Evolutionary conservation across 2,797 vertebrate species (phyloP), one percentile per base, ranked within the genome.

Genomic region (Acanthis flammea): DNA sequence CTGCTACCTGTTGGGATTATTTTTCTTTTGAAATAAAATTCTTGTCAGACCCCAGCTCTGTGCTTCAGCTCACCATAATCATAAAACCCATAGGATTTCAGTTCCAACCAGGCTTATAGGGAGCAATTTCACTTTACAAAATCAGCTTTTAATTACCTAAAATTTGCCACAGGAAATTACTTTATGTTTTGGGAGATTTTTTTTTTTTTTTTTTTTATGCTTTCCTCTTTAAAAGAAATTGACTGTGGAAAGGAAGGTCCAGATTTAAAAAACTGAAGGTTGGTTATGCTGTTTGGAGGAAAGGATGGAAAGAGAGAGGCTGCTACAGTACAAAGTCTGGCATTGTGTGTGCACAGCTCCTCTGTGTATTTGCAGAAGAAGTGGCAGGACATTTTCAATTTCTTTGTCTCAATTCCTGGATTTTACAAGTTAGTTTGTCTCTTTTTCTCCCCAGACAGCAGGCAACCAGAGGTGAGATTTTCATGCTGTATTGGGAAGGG

Each of bases 161-260:
- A 96, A 92, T 84, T 90, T 90, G 41, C 47, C 33, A 65, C 53
- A 77, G 88, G 63, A 95, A 88, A 89, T 94, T 66, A 67, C 74
- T 88, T 79, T 73, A 79, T 79, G 28, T 19, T 79, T 93, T 50
- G 5, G 11, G 19, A 4, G 1, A 4, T 25, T 8, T 13, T 47
- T 82, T 53, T 7, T 35, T 39, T 25, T 8, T 13, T 47, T 82
- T 53, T 7, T 35, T 39, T 39, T 39, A 81, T 66, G 14, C 37
- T 85, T 87, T 61, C n/a, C 37, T 22, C 44, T 73, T 85, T 85
- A 73, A 91, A 89, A 82, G 67, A 82, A 91, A 62, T 50, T 70
- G 70, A 24, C 42, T 76, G 27, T 35, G 25, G 53, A 92, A 90
- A 10, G 31, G 14, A 39, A 84, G 35, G 33, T 60, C 62, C 16